Evolutionary conservation across 2,113 vertebrate species (phyloP), one percentile per base, ranked within the genome.

Genomic region (Nothobranchius furzeri): DNA sequence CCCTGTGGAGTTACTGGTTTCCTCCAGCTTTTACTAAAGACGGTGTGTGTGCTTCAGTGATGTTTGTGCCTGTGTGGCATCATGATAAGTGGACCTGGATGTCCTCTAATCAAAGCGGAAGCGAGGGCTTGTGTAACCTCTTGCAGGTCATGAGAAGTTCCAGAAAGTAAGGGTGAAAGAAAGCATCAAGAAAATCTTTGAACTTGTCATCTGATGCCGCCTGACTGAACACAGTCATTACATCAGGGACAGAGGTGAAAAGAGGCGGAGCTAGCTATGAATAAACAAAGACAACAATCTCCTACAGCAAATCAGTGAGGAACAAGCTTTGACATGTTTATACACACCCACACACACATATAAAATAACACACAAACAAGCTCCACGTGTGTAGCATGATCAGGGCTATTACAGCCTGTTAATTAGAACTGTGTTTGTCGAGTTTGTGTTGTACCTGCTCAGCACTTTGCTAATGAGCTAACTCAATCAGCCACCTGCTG

Each of bases 381-480:
- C 37, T 40, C 37, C 57, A 59, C n/a, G 14, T 71, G 35, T 46
- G 7, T 84, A 60, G 55, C 70, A 20, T 61, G 74, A 82, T 81
- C 79, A 15, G 75, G 77, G 79, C 75, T 80, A 87, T 88, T 88
- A 87, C 68, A 51, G 71, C 73, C 85, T 60, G 84, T 88, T 91
- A 90, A 91, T 91, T 87, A 87, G 74, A 89, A 78, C 70, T 36
- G 68, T 80, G 81, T 89, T 89, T 73, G 76, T 89, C 76, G 78
- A 76, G 61, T 30, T 79, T 40, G 69, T 82, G 84, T 88, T 84
- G 80, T 85, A 87, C 79, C 82, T 88, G 78, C 82, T 90, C 87
- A 90, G 88, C 89, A 76, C 78, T 89, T 87, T 85, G 75, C 80
- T 86, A 88, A 79, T 88, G 88, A 88, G 76, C 81, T 86, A 70